These are phyloP conservation scores for Thalassarche chlororhynchos DNA, from an alignment of 2,113 vertebrate genomes.

Conservation along the genomic window DNA sequence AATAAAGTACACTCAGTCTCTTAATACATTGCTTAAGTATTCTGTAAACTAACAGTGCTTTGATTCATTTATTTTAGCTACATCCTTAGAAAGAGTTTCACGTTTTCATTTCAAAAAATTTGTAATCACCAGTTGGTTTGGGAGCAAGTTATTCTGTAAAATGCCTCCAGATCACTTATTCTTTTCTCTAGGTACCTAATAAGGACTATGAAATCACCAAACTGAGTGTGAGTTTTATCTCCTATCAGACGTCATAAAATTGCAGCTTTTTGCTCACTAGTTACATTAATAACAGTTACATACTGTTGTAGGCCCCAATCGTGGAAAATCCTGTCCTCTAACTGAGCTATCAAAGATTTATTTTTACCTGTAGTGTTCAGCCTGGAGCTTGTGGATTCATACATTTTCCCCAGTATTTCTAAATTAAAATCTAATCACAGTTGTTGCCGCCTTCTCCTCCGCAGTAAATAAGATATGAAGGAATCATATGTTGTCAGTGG, in stretches of 20 bases:
- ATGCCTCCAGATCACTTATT: background rate
- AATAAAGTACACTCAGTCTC: background rate
- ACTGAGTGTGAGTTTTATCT: background rate
- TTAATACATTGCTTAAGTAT: background rate
- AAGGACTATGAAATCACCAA: background rate
- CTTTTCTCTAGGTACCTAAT: background rate
- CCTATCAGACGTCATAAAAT: background rate
- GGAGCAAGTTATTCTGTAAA: background rate
- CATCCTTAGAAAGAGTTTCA: background rate
- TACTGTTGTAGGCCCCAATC: background rate
- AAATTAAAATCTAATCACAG: conserved; percentile 15
- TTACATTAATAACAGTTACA: background rate
- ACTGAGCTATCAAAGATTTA: background rate
- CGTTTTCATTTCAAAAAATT: background rate
- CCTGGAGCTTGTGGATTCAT: background rate
- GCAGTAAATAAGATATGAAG: background rate
- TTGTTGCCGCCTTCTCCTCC: background rate
- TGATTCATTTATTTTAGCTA: background rate
- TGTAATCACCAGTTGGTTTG: background rate
- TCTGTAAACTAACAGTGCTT: background rate
- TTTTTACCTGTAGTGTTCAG: background rate
- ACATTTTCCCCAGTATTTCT: background rate
- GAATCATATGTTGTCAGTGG: background rate
- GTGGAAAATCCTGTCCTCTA: background rate
- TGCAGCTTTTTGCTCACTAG: background rate